Conservation (phyloP, 2,888 invertebrate genomes). For the Agriopis aurantiaria region DNA sequence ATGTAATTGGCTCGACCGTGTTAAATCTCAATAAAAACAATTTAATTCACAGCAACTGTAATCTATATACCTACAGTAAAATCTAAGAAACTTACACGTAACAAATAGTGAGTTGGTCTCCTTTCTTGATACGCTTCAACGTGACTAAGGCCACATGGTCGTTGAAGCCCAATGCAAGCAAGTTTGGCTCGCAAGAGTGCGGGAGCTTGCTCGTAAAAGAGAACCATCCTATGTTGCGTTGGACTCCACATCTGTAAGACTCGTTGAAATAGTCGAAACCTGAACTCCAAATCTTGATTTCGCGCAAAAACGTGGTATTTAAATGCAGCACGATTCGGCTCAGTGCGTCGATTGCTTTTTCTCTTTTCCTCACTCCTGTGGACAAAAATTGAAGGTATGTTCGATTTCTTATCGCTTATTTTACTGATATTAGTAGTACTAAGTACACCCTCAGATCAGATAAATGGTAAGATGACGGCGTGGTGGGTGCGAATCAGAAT, state of each 20-base stretch:
- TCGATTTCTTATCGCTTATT: no score
- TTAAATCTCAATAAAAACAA: no score
- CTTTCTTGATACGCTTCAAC: constrained; percentile 27
- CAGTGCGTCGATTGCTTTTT: constrained; percentile 23
- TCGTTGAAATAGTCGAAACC: constrained; percentile 4
- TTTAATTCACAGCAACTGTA: no score
- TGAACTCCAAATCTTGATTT: constrained; percentile 5
- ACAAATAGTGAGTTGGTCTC: constrained; percentile 71
- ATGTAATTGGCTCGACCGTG: no score
- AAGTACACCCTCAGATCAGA: no score
- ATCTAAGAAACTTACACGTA: constrained; percentile 28
- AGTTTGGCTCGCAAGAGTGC: constrained; percentile 40
- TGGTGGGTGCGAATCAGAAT: no score
- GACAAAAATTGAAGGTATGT: neutral
- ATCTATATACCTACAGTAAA: no score
- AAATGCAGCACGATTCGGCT: constrained; percentile 33
- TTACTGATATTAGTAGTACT: neutral
- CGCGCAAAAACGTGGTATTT: constrained; percentile 20
- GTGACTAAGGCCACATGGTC: constrained; percentile 30
- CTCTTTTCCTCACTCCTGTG: constrained; percentile 7
- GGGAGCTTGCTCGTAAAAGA: constrained; percentile 39
- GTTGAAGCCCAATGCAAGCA: constrained; percentile 43
- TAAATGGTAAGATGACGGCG: no score
- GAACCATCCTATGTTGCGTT: constrained; percentile 30
- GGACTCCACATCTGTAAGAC: neutral